A percentile compares a stretch with the other conserved stretches of the same genome.
phyloP scores from a whole-genome alignment of 2,797 vertebrate genomes.

The Echeneis naucrates region DNA sequence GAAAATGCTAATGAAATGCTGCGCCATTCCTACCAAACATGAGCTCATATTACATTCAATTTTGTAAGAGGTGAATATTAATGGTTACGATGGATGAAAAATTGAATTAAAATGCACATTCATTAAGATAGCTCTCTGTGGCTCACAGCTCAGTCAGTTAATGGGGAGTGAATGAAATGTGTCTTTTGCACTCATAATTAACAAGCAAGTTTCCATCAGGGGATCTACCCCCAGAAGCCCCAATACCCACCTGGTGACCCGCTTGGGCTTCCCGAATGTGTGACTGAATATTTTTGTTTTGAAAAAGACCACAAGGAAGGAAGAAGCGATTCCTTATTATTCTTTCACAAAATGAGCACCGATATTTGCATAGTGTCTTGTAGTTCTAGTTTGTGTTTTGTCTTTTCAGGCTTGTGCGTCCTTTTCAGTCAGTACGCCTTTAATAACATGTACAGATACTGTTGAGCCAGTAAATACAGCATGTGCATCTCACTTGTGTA shows the following conservation, averaged over 20 bases:
- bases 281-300: neutral
- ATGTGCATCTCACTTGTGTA: slow-evolving; percentile 20
- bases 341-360: neutral
- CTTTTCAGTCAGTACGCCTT: slow-evolving; percentile 11
- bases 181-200: slow-evolving; percentile 11
- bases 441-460: slow-evolving; percentile 30
- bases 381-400: neutral
- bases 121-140: neutral
- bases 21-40: neutral
- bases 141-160: neutral
- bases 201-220: neutral
- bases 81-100: slow-evolving; percentile 9
- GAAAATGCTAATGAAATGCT: neutral
- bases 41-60: no score
- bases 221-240: neutral
- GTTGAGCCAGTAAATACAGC: neutral
- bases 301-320: neutral
- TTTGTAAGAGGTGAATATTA: slow-evolving; percentile 17
- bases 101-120: slow-evolving; percentile 1
- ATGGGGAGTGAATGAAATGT: slow-evolving; percentile 1
- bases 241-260: neutral
- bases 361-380: neutral
- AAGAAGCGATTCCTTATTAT: neutral
- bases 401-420: slow-evolving; percentile 1
- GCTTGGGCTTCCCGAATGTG: neutral